phyloP scores from a whole-genome alignment of 2,888 invertebrate species.

The Notodonta dromedarius region DNA sequence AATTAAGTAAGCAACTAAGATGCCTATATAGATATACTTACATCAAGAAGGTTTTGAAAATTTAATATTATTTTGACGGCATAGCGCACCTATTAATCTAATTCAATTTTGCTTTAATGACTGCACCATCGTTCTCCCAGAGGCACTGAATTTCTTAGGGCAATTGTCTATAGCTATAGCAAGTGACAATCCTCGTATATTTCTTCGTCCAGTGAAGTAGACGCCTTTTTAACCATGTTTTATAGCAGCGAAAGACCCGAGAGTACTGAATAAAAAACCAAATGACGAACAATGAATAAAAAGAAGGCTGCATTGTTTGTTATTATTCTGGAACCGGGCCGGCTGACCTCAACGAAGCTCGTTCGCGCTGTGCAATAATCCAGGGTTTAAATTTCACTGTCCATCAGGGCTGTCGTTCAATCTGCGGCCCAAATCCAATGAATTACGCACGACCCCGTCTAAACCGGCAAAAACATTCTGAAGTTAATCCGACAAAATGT shows the following conservation, averaged over 20 bases:
- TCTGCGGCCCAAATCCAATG: conserved; percentile 31
- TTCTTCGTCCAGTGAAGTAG: too few species aligned
- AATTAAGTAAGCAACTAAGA: too few species aligned
- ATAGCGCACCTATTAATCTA: too few species aligned
- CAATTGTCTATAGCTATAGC: too few species aligned
- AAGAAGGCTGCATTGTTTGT: neutral
- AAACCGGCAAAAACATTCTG: conserved; percentile 22
- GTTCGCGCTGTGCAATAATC: conserved; percentile 21
- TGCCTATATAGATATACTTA: too few species aligned
- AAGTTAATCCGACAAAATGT: conserved; percentile 27
- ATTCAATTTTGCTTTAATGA: too few species aligned
- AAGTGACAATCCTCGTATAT: too few species aligned
- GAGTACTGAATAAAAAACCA: conserved; percentile 7
- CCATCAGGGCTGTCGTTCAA: conserved; percentile 33
- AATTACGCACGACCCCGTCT: conserved; percentile 28
- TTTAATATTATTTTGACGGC: too few species aligned
- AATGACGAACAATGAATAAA: conserved; percentile 8
- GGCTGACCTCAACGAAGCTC: conserved; percentile 4
- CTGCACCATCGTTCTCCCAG: too few species aligned
- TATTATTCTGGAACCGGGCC: neutral
- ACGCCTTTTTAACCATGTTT: too few species aligned
- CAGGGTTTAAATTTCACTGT: conserved; percentile 23
- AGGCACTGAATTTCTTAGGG: too few species aligned
- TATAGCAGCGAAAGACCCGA: neutral
- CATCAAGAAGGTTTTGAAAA: too few species aligned